phyloP scores from a whole-genome alignment of 23 tunicate species.

The Halocynthia roretzi region DNA sequence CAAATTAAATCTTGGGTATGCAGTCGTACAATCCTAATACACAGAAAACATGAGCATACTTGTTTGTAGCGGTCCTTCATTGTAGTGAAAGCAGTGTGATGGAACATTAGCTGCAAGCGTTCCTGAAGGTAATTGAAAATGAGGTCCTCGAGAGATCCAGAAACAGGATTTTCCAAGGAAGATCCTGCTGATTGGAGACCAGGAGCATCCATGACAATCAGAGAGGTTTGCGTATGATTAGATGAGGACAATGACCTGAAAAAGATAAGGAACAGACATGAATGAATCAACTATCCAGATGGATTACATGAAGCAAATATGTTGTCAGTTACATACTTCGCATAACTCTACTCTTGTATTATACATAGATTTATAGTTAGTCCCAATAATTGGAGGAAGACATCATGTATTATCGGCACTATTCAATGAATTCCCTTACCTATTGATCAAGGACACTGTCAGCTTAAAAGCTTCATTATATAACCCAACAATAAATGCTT shows the following conservation, averaged over 20 bases:
- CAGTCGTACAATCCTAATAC: background rate
- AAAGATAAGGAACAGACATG: background rate
- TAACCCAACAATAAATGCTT: constrained; percentile 45
- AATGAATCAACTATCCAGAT: background rate
- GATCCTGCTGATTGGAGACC: constrained; percentile 20
- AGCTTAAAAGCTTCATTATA: constrained; percentile 52
- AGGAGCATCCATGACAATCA: constrained; percentile 61
- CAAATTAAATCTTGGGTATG: background rate
- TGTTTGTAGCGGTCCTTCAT: constrained; percentile 60
- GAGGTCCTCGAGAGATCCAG: constrained; percentile 54
- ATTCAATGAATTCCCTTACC: constrained; percentile 15
- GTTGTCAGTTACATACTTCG: no score
- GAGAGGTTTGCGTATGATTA: constrained; percentile 13
- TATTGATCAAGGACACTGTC: constrained; percentile 47
- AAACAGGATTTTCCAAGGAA: background rate
- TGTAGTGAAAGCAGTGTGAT: constrained; percentile 49
- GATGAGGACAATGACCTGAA: constrained; percentile 9
- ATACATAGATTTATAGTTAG: no score
- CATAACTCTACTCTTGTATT: no score
- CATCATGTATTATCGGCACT: no score
- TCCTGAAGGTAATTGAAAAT: constrained; percentile 88
- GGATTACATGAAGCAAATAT: no score
- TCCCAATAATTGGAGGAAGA: no score
- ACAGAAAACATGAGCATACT: constrained; percentile 19
- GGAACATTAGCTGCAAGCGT: constrained; percentile 47